A percentile compares a stretch with the other conserved stretches of the same genome.
Conservation (phyloP, 2,113 vertebrate species). For the Halcyon malimbica region DNA sequence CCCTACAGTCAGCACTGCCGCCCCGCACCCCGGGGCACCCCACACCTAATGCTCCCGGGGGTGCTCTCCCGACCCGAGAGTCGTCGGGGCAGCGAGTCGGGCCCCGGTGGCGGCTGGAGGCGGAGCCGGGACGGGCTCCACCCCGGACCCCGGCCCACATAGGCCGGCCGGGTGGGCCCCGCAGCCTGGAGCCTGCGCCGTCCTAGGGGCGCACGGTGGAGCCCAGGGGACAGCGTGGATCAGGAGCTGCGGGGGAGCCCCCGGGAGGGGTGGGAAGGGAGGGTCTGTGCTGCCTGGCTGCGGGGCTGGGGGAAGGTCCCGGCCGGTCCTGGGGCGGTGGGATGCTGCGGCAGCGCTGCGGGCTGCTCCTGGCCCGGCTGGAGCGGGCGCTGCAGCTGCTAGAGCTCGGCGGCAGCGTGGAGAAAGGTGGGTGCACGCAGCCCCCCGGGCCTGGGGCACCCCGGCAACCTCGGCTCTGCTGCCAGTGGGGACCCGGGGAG, state of each 20-base stretch:
- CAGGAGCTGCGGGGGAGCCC: not conserved
- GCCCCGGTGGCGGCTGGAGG: not conserved
- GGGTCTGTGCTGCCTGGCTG: not conserved
- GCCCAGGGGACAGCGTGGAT: not conserved
- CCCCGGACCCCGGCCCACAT: conserved; percentile 43
- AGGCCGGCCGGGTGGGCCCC: not conserved
- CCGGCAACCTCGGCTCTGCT: too few species aligned
- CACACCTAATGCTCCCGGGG: not conserved
- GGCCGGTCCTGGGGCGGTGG: not conserved
- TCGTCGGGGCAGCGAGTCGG: not conserved
- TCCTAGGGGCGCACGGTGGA: not conserved
- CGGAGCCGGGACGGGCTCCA: conserved; percentile 26
- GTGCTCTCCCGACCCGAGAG: not conserved
- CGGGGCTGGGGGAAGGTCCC: too few species aligned
- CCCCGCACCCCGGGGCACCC: not conserved
- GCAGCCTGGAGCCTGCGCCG: not conserved
- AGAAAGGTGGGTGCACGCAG: conserved; percentile 42
- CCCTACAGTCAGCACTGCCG: not conserved
- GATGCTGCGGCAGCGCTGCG: conserved; percentile 42
- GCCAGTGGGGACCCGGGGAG: not conserved
- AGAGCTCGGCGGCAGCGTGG: not conserved
- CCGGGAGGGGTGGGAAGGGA: too few species aligned
- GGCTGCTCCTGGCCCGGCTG: conserved; percentile 22
- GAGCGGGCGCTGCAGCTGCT: conserved; percentile 26
- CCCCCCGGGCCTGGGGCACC: not conserved